Base-by-base conservation (phyloP, 1,140 invertebrate species). In the Ceratina japonica region DNA sequence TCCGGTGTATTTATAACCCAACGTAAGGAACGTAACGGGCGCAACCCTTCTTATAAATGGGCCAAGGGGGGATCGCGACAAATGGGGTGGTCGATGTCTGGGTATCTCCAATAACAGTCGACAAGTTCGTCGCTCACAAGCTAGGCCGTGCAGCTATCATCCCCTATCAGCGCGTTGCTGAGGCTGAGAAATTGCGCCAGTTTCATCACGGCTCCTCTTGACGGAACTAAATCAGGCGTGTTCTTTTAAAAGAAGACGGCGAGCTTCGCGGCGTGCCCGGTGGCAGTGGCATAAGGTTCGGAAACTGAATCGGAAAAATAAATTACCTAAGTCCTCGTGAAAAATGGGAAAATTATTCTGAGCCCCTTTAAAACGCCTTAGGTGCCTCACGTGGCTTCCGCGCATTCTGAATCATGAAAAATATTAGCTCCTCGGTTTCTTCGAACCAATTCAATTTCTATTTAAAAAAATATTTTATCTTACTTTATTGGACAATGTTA, bases 1-100 rank as follows among this genome's bases (percentile, higher is more conserved):
- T 85, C 81, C 74, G 77, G 84, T 83, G 84, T 86, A 87, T 88
- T 88, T 84, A 80, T 80, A 75, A 71, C 37, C 5, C 27, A 4
- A 31, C 27, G 27, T 4, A 31, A 31, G 20, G 27, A 16, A 49
- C 31, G 27, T 31, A 31, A 68, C 59, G 64, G 75, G 31, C 78
- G 61, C 81, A 86, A 85, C 80, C 85, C 87, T 87, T 86, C 64
- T 84, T 85, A 27, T 75, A 84, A 86, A 87, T 80, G 81, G 62
- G 63, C 51, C 18, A 24, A 70, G 27, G 52, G 24, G 69, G 37
- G 73, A 77, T 81, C 58, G 62, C 61, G 31, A 87, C 82, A 88
- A 89, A 88, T 85, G 83, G 71, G 79, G 81, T 86, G 84, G 81
- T 87, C 81, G 79, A 79, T 68, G 71, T 31, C 62, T 69, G 64